These are phyloP conservation scores for Anorthoa munda DNA, from an alignment of 2,888 invertebrate genomes.

Conservation along the genomic window DNA sequence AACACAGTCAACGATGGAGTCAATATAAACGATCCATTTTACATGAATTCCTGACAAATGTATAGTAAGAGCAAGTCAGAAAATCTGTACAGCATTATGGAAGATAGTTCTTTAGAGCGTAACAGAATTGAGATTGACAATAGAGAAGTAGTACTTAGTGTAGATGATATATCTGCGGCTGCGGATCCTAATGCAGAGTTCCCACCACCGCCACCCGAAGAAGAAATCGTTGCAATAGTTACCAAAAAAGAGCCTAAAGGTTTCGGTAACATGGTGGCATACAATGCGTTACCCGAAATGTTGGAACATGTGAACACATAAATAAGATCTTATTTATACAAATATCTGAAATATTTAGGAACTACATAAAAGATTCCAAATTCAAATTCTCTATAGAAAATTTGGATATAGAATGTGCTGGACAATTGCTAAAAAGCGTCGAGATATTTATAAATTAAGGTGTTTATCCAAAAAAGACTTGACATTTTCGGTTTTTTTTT, in stretches of 20 bases:
- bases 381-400: no score
- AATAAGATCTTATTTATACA: slow-evolving; percentile 50
- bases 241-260: slow-evolving; percentile 89
- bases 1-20: slow-evolving; percentile 93
- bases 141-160: slow-evolving; percentile 88
- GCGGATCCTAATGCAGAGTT: slow-evolving; percentile 81
- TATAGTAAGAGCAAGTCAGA: slow-evolving; percentile 90
- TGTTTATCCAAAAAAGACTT: slow-evolving; percentile 66
- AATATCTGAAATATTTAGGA: no score
- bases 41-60: slow-evolving; percentile 94
- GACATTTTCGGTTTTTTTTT: slow-evolving; percentile 62
- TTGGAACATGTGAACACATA: slow-evolving; percentile 86
- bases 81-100: slow-evolving; percentile 91
- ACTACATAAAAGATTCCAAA: no score
- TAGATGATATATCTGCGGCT: slow-evolving; percentile 87
- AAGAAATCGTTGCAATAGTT: slow-evolving; percentile 89
- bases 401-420: no score
- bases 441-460: no score
- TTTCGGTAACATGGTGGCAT: slow-evolving; percentile 89
- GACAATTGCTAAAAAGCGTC: no score
- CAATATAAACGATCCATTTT: slow-evolving; percentile 92
- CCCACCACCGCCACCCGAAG: slow-evolving; percentile 85
- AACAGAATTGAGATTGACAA: slow-evolving; percentile 88
- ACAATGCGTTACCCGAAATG: slow-evolving; percentile 89
- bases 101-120: slow-evolving; percentile 87